A percentile compares a stretch with the other conserved stretches of the same genome.
Conservation (phyloP, 2,113 vertebrate genomes). For the Scatophagus argus region DNA sequence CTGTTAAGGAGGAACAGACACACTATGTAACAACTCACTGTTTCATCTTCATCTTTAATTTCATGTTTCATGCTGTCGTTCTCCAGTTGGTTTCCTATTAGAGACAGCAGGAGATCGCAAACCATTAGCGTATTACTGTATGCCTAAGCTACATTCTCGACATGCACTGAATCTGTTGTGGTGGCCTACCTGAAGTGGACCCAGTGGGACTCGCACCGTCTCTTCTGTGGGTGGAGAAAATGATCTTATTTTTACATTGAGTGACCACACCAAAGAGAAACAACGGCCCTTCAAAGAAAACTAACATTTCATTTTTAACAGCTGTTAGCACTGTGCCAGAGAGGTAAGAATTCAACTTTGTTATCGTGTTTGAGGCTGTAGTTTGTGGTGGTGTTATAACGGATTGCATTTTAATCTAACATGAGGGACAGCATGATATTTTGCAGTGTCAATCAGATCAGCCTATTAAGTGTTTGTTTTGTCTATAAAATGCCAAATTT, state of each 20-base stretch:
- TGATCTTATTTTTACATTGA: neutral
- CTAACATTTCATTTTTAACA: neutral
- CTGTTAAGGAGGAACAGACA: neutral
- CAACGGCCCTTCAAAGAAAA: neutral
- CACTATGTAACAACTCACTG: constrained; percentile 53
- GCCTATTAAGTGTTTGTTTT: no score
- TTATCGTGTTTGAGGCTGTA: neutral
- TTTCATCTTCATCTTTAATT: constrained; percentile 15
- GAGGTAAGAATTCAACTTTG: neutral
- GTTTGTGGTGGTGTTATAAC: neutral
- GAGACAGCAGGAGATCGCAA: neutral
- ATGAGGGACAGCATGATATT: neutral
- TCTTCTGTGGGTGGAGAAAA: constrained; percentile 29
- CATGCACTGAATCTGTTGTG: neutral
- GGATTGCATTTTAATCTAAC: neutral
- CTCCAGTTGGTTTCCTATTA: neutral
- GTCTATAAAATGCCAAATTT: no score
- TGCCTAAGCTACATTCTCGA: neutral
- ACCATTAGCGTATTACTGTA: neutral
- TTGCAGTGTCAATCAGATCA: no score
- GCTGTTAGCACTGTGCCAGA: neutral
- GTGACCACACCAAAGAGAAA: neutral
- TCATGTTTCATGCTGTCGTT: neutral
- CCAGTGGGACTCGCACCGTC: neutral
- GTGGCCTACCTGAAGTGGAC: constrained; percentile 30